Evolutionary conservation across 2,888 invertebrate species (phyloP).

Genomic region (Eledona agricola): DNA sequence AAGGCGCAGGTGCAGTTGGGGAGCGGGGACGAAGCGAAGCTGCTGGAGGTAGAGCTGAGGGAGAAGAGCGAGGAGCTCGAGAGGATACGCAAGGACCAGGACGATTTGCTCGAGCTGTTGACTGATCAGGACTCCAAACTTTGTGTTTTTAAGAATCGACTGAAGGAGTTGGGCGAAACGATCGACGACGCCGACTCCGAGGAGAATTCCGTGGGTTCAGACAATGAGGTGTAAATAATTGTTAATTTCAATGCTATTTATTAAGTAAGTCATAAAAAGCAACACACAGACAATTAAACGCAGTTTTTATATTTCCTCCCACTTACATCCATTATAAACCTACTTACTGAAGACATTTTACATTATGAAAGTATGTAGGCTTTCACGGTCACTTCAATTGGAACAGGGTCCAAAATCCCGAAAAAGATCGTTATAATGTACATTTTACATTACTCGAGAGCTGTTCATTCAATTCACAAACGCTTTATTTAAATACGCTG

Average conservation of each 20-base stretch:
- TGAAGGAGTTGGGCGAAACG: slow-evolving; percentile 59
- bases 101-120: slow-evolving; percentile 88
- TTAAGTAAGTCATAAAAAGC: slow-evolving; percentile 18
- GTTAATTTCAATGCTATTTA: slow-evolving; percentile 21
- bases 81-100: slow-evolving; percentile 85
- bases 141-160: slow-evolving; percentile 55
- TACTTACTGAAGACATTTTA: too few relatives aligned
- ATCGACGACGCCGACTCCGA: slow-evolving; percentile 58
- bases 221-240: slow-evolving; percentile 21
- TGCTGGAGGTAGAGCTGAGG: slow-evolving; percentile 57
- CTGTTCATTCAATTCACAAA: too few relatives aligned
- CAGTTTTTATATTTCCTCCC: too few relatives aligned
- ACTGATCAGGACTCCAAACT: slow-evolving; percentile 80
- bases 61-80: slow-evolving; percentile 67
- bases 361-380: too few relatives aligned
- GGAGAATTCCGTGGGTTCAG: slow-evolving; percentile 42
- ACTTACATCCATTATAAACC: too few relatives aligned
- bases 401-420: too few relatives aligned
- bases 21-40: slow-evolving; percentile 43
- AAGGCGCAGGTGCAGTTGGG: slow-evolving; percentile 72
- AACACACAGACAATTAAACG: too few relatives aligned
- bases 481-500: too few relatives aligned
- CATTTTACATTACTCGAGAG: too few relatives aligned
- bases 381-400: too few relatives aligned
- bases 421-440: too few relatives aligned